A percentile compares a stretch with the other conserved stretches of the same genome.
Conservation (phyloP, 2,888 invertebrate species). For the Brachyopa scutellaris region DNA sequence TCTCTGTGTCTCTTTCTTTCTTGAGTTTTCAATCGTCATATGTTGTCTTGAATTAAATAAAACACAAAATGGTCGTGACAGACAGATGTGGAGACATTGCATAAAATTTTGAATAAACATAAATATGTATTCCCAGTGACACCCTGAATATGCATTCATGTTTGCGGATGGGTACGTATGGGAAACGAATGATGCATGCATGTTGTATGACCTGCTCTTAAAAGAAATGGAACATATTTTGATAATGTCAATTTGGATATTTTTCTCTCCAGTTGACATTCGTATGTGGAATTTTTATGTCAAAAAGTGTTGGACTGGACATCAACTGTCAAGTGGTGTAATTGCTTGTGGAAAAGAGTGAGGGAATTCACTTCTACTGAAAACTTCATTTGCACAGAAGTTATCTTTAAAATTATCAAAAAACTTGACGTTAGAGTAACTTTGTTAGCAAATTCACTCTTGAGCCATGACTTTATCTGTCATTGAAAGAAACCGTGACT, state of each 20-base stretch:
- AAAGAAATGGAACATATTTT: not conserved
- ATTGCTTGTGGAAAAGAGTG: slow-evolving; percentile 3
- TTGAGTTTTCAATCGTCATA: slow-evolving; percentile 19
- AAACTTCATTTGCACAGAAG: no score
- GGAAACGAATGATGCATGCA: not conserved
- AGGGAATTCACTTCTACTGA: no score
- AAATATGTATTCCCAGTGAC: slow-evolving; percentile 23
- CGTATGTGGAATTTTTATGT: slow-evolving; percentile 4
- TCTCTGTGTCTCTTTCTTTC: no score
- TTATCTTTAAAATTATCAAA: no score
- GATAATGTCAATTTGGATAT: not conserved
- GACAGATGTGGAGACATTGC: slow-evolving; percentile 58
- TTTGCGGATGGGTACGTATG: not conserved
- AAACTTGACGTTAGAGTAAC: no score
- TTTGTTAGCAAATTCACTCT: no score
- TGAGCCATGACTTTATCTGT: no score
- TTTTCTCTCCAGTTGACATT: slow-evolving; percentile 1
- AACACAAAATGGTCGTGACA: slow-evolving; percentile 53
- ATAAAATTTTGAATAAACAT: slow-evolving; percentile 59
- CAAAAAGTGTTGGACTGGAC: slow-evolving; percentile 19
- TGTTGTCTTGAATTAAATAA: slow-evolving; percentile 59
- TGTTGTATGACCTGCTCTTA: no score
- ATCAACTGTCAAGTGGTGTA: slow-evolving; percentile 5
- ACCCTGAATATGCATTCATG: no score
- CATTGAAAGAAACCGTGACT: no score